Evolutionary conservation across 2,888 invertebrate species (phyloP), one percentile per base, ranked within the genome.

Genomic region (Platerodrilus igneus): DNA sequence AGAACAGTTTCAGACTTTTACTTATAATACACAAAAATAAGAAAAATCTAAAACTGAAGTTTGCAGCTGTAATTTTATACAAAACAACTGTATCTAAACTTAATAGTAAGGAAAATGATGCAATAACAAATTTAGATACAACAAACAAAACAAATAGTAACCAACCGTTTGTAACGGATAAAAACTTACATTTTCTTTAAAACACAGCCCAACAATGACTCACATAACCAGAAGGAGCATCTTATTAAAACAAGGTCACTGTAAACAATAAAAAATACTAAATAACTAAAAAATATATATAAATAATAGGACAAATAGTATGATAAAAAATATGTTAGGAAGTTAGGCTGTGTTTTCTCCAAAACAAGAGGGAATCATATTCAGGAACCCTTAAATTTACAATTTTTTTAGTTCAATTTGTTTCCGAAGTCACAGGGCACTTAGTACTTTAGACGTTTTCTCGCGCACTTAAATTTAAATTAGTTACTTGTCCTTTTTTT

Each of bases 31-130:
- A 38, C 41, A 39, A 32, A 33, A 43, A n/a, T 23, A 43, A 41
- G 37, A 39, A 49, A 55, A 59, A 59, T 61, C 59, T 54, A 61
- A 62, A 62, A 62, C 60, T 58, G 61, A 58, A 60, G 54, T 62
- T 63, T 56, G 63, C 62, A 59, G 57, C 64, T 65, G 64, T 59
- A 63, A 62, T 60, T 63, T 59, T 65, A 63, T 64, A 65, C 63
- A 64, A 62, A 61, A 63, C 58, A 54, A 59, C 59, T 59, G 58
- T 60, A 58, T 58, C 60, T 62, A 51, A 65, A 66, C 63, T 64
- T 64, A 66, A 66, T 62, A 59, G 59, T 62, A 62, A 60, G 56
- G 60, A 61, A 63, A 57, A 53, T 59, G 56, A 51, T 59, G 54
- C 49, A 49, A 53, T 59, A 60, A 58, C 57, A 58, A 61, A 59